A percentile compares a stretch with the other conserved stretches of the same genome.
Evolutionary conservation across 2,888 invertebrate genomes (phyloP).

Genomic region (Phortica magna): DNA sequence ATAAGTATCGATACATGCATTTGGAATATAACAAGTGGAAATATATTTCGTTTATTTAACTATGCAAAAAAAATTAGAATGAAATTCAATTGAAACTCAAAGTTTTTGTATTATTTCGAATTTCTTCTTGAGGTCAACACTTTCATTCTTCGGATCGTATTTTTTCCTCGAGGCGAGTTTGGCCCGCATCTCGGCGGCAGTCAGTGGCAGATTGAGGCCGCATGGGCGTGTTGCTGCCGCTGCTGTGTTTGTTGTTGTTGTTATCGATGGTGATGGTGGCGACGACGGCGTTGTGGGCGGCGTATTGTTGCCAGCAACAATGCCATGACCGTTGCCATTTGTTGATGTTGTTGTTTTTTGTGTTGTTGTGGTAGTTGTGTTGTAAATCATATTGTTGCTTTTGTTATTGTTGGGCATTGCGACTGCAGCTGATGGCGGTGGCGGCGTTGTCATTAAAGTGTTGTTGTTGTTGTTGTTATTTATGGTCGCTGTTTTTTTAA

Average conservation of each 20-base stretch:
- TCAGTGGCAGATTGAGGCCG: conserved; percentile 89
- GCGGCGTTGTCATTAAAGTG: conserved; percentile 49
- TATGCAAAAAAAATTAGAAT: not conserved
- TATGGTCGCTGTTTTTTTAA: conserved; percentile 48
- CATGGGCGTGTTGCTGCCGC: conserved; percentile 56
- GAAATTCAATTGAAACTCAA: conserved; percentile 77
- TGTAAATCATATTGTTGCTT: conserved; percentile 52
- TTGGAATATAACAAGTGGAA: not conserved
- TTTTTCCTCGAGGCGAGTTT: conserved; percentile 91
- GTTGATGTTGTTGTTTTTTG: conserved; percentile 23
- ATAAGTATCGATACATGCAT: not conserved
- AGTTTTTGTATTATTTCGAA: conserved; percentile 96
- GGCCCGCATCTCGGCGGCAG: conserved; percentile 94
- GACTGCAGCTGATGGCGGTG: conserved; percentile 55
- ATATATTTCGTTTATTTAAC: conserved; percentile 18
- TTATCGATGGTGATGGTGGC: conserved; percentile 43
- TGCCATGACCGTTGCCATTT: conserved; percentile 39
- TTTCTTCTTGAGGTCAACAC: conserved; percentile 94
- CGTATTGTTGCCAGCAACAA: conserved; percentile 43
- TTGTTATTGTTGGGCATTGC: conserved; percentile 58
- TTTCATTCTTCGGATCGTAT: conserved; percentile 93
- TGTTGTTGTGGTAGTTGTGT: conserved; percentile 40
- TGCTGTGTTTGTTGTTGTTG: conserved; percentile 3
- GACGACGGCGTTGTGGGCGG: conserved; percentile 32
- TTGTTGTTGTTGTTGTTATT: conserved; percentile 38